Conservation (phyloP, 2,888 invertebrate genomes). For the Corbicula japonica region DNA sequence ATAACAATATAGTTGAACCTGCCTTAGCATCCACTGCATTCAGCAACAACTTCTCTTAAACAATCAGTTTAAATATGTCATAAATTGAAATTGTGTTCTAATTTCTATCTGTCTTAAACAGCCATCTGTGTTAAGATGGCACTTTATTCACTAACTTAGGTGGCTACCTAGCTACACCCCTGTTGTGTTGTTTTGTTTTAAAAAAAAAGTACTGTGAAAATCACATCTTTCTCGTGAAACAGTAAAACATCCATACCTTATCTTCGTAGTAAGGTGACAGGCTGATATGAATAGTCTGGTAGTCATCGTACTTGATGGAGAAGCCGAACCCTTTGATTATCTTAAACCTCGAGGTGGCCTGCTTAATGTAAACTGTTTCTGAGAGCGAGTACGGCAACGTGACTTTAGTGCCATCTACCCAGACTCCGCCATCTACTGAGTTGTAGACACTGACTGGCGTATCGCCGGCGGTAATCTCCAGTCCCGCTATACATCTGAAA, state of each 20-base stretch:
- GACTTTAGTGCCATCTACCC: neutral
- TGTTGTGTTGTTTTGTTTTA: too few relatives aligned
- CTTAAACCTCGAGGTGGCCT: conserved; percentile 66
- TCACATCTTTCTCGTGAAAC: neutral
- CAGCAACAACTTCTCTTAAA: too few relatives aligned
- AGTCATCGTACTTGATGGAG: conserved; percentile 57
- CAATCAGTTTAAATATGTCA: neutral
- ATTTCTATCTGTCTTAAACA: neutral
- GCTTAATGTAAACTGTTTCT: conserved; percentile 67
- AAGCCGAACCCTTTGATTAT: conserved; percentile 73
- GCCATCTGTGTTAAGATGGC: neutral
- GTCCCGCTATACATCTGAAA: conserved; percentile 35
- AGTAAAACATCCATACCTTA: conserved; percentile 40
- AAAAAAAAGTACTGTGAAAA: too few relatives aligned
- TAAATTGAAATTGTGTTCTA: neutral
- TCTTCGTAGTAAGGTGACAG: conserved; percentile 54
- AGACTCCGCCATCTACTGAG: neutral
- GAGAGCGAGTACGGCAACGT: conserved; percentile 23
- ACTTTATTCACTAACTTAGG: neutral
- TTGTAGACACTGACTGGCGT: conserved; percentile 11
- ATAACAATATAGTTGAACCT: too few relatives aligned
- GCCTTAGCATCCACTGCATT: too few relatives aligned
- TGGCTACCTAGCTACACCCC: neutral
- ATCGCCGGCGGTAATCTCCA: conserved; percentile 35
- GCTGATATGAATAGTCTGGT: conserved; percentile 49